A percentile compares a stretch with the other conserved stretches of the same genome.
Evolutionary conservation across 2,888 invertebrate species (phyloP).

Genomic region (Cepaea hortensis): DNA sequence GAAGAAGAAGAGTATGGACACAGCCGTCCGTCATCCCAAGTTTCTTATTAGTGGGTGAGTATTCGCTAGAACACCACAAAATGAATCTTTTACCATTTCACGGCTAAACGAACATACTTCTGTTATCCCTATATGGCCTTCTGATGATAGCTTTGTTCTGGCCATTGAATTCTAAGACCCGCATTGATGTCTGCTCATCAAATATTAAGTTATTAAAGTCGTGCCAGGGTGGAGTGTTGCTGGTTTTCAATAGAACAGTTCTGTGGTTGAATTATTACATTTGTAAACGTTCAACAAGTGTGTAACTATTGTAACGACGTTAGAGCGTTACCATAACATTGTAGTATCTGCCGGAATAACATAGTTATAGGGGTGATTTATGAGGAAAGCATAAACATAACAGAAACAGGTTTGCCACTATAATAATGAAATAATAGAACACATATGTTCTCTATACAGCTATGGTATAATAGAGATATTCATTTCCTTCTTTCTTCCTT

Average conservation of each 20-base stretch:
- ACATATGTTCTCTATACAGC: too few relatives aligned
- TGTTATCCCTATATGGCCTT: neutral
- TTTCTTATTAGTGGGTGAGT: neutral
- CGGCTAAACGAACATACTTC: neutral
- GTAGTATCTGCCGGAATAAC: too few relatives aligned
- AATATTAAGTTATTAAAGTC: neutral
- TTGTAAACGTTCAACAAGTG: too few relatives aligned
- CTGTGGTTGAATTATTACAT: neutral
- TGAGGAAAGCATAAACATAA: too few relatives aligned
- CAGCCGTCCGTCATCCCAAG: too few relatives aligned
- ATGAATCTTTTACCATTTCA: constrained; percentile 27
- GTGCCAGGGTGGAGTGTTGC: neutral
- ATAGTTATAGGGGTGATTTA: too few relatives aligned
- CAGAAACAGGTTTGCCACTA: too few relatives aligned
- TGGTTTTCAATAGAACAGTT: neutral
- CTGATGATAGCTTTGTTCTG: neutral
- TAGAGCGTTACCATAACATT: too few relatives aligned
- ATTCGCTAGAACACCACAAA: neutral
- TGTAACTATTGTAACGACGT: too few relatives aligned
- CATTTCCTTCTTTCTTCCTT: too few relatives aligned
- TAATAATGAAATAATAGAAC: too few relatives aligned
- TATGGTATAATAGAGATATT: too few relatives aligned
- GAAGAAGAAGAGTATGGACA: neutral
- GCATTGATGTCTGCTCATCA: neutral
- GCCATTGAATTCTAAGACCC: neutral